Base-by-base conservation (phyloP, 2,888 invertebrate species). In the Ceriagrion tenellum region DNA sequence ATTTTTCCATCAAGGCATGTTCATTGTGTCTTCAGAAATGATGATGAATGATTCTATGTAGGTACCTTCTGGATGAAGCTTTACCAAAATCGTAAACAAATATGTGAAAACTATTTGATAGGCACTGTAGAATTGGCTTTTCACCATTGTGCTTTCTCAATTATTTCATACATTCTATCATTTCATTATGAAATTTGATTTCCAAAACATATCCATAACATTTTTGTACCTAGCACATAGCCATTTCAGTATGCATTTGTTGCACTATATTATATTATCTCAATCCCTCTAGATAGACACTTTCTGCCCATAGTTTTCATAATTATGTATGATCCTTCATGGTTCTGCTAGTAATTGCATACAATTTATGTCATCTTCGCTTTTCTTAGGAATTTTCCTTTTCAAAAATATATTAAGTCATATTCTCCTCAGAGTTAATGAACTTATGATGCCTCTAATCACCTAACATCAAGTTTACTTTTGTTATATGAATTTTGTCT, bases 111-210 rank as follows among this genome's bases (percentile, higher is more conserved):
- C 30, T 81, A 35, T 81, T 13, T 16, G 35, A 3, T 81, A 30
- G 81, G 81, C 81, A 81, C 81, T 35, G 81, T 81, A 81, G 81
- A 35, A 35, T n/a, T 81, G 30, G 81, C 81, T 81, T 81, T 69
- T 81, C 30, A 35, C 81, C 13, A 16, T 35, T 81, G 12, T 35
- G 81, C 81, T 81, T 81, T 0, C 35, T 35, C 30, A 81, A 13
- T 81, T 35, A 81, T 23, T 30, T 81, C n/a, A n/a, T 16, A 10
- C 30, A 35, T 35, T 35, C 35, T 81, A 35, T 30, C 74, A 30
- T 10, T 81, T 81, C 10, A 35, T 81, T n/a, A 35, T 81, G 81
- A 35, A 81, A 81, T 4, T 81, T 35, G 18, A 18, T 81, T 35
- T 13, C 16, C 16, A 35, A 30, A 35, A 26, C n/a, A 47, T 69